Conservation (phyloP, 2,888 invertebrate species). For the Rapana venosa region DNA sequence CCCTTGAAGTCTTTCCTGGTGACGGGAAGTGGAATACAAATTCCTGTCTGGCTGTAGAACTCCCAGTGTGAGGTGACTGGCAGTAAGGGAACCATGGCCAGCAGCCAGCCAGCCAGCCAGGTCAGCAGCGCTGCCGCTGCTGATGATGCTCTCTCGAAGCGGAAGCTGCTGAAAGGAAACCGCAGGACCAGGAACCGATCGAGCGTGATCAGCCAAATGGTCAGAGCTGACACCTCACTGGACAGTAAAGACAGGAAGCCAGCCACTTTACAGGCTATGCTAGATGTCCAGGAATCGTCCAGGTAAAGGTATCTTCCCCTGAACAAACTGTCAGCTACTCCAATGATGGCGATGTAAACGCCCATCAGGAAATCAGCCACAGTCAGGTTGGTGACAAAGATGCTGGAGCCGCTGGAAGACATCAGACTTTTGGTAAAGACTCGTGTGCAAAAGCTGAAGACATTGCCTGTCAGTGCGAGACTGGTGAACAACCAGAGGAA, state of each 20-base stretch:
- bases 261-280: not conserved
- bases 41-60: not conserved
- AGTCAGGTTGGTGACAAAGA: not conserved
- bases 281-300: not conserved
- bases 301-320: not conserved
- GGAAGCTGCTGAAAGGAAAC: not conserved
- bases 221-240: conserved; percentile 9
- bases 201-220: not conserved
- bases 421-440: not conserved
- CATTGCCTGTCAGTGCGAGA: not conserved
- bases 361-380: conserved; percentile 5
- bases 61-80: not conserved
- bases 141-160: not conserved
- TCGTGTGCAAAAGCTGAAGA: not conserved
- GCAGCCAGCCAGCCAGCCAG: not conserved
- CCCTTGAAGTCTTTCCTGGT: not conserved
- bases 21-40: not conserved
- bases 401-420: not conserved
- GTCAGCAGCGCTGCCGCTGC: not conserved
- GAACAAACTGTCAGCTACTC: not conserved
- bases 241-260: not conserved
- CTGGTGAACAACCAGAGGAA: not conserved
- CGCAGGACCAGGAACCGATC: not conserved
- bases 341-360: not conserved
- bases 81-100: not conserved